These are phyloP conservation scores for Folsomia candida DNA, from an alignment of 2,888 invertebrate species.

Conservation along the genomic window DNA sequence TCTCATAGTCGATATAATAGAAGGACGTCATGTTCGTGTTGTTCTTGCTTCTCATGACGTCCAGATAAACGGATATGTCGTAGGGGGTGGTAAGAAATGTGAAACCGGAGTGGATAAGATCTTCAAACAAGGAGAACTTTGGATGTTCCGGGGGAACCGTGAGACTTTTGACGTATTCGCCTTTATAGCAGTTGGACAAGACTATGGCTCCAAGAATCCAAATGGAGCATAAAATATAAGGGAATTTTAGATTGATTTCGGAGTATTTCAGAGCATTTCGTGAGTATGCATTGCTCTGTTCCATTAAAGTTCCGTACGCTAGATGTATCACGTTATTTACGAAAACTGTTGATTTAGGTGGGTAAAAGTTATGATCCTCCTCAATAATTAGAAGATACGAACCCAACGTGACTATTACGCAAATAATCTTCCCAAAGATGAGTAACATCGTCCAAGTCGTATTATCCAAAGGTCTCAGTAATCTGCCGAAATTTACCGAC, in stretches of 20 bases:
- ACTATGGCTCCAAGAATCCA: neutral
- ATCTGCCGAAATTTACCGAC: neutral
- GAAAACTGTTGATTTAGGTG: neutral
- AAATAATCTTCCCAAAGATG: neutral
- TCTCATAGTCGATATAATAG: neutral
- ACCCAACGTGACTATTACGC: neutral
- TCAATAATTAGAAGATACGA: neutral
- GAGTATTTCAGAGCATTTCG: neutral
- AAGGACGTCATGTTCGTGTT: neutral
- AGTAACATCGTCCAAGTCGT: neutral
- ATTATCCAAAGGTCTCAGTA: neutral
- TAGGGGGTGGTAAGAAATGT: neutral
- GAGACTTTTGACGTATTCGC: neutral
- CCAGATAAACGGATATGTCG: neutral
- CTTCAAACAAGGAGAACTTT: neutral
- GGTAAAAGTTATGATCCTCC: neutral
- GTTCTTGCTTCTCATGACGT: neutral
- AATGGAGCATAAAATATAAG: neutral
- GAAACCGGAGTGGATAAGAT: neutral
- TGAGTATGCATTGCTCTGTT: neutral
- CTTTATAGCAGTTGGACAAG: neutral
- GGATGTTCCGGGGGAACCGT: neutral
- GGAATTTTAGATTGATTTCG: neutral
- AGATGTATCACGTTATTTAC: neutral
- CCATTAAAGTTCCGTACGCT: neutral